Conservation (phyloP, 2,888 invertebrate genomes). For the Pyrochroa serraticornis region DNA sequence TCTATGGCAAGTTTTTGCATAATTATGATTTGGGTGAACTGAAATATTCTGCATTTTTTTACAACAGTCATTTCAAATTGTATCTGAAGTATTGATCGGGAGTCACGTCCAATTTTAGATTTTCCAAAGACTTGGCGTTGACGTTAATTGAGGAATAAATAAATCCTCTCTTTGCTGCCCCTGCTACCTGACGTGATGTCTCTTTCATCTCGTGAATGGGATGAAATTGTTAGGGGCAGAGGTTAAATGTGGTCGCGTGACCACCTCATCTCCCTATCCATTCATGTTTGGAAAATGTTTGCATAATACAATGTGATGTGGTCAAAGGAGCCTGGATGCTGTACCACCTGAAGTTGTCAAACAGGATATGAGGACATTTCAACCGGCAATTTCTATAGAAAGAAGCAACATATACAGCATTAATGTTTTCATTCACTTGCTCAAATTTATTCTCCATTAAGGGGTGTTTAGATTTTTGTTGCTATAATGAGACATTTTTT, state of each 20-base stretch:
- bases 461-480: no score
- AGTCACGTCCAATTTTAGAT: no score
- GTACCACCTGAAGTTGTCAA: slow-evolving; percentile 2
- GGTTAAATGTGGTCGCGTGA: slow-evolving; percentile 32
- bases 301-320: slow-evolving; percentile 12
- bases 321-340: slow-evolving; percentile 15
- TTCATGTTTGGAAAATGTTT: slow-evolving; percentile 28
- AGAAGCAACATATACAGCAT: no score
- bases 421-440: no score
- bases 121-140: no score
- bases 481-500: no score
- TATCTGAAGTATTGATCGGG: no score
- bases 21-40: no score
- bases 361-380: slow-evolving; percentile 6
- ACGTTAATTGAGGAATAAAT: slow-evolving; percentile 9
- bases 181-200: slow-evolving; percentile 17
- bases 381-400: slow-evolving; percentile 9
- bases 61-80: no score
- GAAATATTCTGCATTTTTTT: no score
- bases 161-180: slow-evolving; percentile 4
- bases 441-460: no score
- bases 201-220: slow-evolving; percentile 26
- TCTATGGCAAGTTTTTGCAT: no score
- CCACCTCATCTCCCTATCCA: slow-evolving; percentile 24
- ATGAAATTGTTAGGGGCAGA: slow-evolving; percentile 20